Evolutionary conservation across 35 echinoderm and acorn worm species (phyloP).

Genomic region (Apostichopus parvimensis): DNA sequence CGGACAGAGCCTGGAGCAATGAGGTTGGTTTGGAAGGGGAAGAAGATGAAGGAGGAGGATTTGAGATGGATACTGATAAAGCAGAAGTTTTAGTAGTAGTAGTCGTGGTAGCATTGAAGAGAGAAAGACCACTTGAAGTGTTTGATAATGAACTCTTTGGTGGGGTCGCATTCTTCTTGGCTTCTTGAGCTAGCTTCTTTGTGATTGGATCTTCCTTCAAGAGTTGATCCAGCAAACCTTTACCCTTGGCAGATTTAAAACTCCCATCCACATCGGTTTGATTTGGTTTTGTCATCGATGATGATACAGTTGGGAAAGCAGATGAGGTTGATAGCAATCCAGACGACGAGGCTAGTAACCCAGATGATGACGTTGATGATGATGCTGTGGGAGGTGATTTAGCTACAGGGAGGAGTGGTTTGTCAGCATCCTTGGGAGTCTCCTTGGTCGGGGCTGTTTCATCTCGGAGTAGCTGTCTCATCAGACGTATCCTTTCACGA

Average conservation of each 20-base stretch:
- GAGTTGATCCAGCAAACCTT: conserved; percentile 18
- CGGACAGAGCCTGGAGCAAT: conserved; percentile 28
- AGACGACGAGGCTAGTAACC: background rate
- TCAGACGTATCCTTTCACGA: conserved; percentile 16
- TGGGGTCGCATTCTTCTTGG: background rate
- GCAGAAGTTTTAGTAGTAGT: background rate
- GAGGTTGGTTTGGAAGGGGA: conserved; percentile 4
- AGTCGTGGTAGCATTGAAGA: background rate
- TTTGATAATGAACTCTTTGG: background rate
- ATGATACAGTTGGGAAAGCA: background rate
- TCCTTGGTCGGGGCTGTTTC: conserved; percentile 5
- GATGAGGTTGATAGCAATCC: background rate
- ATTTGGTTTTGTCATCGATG: background rate
- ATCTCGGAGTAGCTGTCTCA: conserved; percentile 29
- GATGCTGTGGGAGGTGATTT: background rate
- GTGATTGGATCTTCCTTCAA: conserved; percentile 3
- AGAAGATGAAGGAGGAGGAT: background rate
- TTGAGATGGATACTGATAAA: background rate
- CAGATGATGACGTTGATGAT: background rate
- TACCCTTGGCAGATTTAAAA: background rate
- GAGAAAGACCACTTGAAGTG: conserved; percentile 8
- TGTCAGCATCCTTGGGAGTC: conserved; percentile 9
- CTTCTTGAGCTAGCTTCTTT: background rate
- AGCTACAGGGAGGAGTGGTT: conserved; percentile 27
- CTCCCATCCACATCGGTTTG: background rate